phyloP scores from a whole-genome alignment of 1,140 invertebrate species.

The Trichonephila clavata region DNA sequence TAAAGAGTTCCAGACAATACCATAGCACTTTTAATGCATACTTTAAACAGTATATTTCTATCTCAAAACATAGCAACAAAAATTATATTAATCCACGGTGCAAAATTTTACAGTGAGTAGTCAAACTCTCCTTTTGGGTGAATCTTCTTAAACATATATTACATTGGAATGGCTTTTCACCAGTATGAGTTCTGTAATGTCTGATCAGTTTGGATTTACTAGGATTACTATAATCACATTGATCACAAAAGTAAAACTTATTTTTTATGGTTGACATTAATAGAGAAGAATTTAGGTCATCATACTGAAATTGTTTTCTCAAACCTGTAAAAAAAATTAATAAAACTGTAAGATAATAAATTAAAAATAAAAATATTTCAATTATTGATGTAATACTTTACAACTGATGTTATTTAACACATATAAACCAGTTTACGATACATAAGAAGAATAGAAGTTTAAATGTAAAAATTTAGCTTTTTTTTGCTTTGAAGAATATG shows the following conservation, averaged over 20 bases:
- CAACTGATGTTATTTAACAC: too few relatives aligned
- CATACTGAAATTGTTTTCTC: background rate
- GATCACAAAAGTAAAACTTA: conserved; percentile 35
- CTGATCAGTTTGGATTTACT: conserved; percentile 14
- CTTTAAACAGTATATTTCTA: too few relatives aligned
- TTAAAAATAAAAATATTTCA: too few relatives aligned
- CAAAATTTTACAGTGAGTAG: conserved; percentile 15
- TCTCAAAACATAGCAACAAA: too few relatives aligned
- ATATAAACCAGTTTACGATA: too few relatives aligned
- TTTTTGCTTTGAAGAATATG: too few relatives aligned
- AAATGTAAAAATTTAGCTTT: too few relatives aligned
- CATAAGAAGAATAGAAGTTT: too few relatives aligned
- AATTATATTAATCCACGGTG: background rate
- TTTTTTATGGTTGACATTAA: background rate
- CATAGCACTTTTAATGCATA: too few relatives aligned
- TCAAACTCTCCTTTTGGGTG: conserved; percentile 28
- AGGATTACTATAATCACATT: conserved; percentile 14
- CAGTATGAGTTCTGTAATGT: conserved; percentile 37
- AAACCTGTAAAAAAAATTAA: background rate
- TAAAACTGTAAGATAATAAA: background rate
- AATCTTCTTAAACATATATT: conserved; percentile 18
- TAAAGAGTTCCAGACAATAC: too few relatives aligned
- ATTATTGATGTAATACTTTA: too few relatives aligned
- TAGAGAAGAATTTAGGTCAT: conserved; percentile 13
- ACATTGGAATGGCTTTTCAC: conserved; percentile 41